Evolutionary conservation across 2,888 invertebrate genomes (phyloP).

Genomic region (Zygaena filipendulae): DNA sequence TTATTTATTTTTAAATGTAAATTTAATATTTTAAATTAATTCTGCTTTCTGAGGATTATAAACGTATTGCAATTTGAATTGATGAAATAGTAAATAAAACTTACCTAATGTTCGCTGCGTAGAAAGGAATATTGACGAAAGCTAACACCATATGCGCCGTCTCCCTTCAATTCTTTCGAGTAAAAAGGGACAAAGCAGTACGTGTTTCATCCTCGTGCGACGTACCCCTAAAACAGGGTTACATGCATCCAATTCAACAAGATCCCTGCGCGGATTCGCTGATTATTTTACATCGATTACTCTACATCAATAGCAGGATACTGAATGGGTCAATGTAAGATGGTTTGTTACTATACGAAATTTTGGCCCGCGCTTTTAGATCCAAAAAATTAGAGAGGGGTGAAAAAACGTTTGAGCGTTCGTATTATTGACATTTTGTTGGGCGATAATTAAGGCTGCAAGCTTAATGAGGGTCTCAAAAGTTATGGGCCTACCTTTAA

Average conservation of each 20-base stretch:
- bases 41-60: too few species aligned
- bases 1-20: too few species aligned
- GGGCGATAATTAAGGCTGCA: conserved; percentile 56
- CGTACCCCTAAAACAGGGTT: conserved; percentile 48
- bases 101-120: too few species aligned
- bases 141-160: too few species aligned
- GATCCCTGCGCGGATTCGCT: conserved; percentile 20
- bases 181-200: conserved; percentile 35
- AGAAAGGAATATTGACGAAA: too few species aligned
- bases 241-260: conserved; percentile 25
- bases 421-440: conserved; percentile 62
- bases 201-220: conserved; percentile 50
- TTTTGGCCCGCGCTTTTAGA: conserved; percentile 54
- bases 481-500: conserved; percentile 49
- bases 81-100: too few species aligned
- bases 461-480: conserved; percentile 27
- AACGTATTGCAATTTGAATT: too few species aligned
- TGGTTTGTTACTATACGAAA: conserved; percentile 23
- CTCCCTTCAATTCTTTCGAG: conserved; percentile 26
- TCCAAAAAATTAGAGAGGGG: conserved; percentile 61
- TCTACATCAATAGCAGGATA: conserved; percentile 2
- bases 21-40: too few species aligned
- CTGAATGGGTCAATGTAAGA: conserved; percentile 18
- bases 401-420: conserved; percentile 51
- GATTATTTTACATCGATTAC: background rate